Conservation (phyloP, 2,888 invertebrate genomes). For the Vanessa cardui region DNA sequence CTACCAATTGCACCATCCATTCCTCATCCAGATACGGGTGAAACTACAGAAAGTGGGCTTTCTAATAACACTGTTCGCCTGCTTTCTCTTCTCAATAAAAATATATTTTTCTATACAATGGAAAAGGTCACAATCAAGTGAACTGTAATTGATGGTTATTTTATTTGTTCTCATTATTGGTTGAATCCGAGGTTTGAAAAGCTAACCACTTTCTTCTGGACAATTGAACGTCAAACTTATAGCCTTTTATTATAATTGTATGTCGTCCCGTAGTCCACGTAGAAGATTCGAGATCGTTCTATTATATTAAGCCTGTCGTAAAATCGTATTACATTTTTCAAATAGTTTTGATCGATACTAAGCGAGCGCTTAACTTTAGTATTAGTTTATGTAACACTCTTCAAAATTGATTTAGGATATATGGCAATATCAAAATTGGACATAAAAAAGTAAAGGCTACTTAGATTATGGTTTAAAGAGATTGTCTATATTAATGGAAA, state of each 20-base stretch:
- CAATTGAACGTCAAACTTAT: constrained; percentile 71
- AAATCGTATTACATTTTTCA: constrained; percentile 35
- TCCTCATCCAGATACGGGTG: too few relatives aligned
- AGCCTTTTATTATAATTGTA: constrained; percentile 60
- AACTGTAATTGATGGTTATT: constrained; percentile 47
- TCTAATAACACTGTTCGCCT: too few relatives aligned
- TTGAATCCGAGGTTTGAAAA: constrained; percentile 48
- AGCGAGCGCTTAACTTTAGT: neutral
- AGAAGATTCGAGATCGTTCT: constrained; percentile 43
- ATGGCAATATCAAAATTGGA: too few relatives aligned
- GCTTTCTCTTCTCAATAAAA: neutral
- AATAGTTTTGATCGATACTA: neutral
- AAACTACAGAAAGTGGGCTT: too few relatives aligned
- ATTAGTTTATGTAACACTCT: neutral
- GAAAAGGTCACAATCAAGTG: constrained; percentile 26
- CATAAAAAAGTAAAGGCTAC: too few relatives aligned
- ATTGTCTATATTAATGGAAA: too few relatives aligned
- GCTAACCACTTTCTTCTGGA: constrained; percentile 65
- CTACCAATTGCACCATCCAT: too few relatives aligned
- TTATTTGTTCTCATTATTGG: constrained; percentile 41
- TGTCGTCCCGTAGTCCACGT: constrained; percentile 54
- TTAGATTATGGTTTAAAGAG: too few relatives aligned
- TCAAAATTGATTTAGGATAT: neutral
- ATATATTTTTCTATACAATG: neutral
- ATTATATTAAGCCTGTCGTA: constrained; percentile 31